These are phyloP conservation scores for Cryptocheilus praepositus DNA, from an alignment of 2,888 invertebrate species.

Conservation along the genomic window DNA sequence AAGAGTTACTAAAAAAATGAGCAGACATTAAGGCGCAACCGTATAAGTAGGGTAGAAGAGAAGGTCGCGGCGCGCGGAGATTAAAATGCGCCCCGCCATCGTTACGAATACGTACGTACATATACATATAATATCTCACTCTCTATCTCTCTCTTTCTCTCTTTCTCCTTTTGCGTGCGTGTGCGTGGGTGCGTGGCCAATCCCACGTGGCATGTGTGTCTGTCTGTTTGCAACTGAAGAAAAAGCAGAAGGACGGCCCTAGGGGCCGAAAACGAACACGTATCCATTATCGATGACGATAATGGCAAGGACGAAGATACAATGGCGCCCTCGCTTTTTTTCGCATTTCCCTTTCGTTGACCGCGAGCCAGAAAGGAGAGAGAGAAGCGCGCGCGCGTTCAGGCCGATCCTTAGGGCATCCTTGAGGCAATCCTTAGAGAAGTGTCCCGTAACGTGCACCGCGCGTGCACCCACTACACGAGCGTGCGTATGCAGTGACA, in stretches of 20 bases:
- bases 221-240: slow-evolving; percentile 9
- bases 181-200: slow-evolving; percentile 14
- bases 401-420: neutral
- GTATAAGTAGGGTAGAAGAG: slow-evolving; percentile 50
- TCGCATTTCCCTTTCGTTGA: neutral
- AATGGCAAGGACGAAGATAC: neutral
- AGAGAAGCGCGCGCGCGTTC: neutral
- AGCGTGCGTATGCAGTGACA: neutral
- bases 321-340: neutral
- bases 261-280: slow-evolving; percentile 4
- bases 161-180: slow-evolving; percentile 44
- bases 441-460: neutral
- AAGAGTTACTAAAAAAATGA: slow-evolving; percentile 55
- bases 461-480: neutral
- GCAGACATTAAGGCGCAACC: slow-evolving; percentile 41
- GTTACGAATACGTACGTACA: slow-evolving; percentile 68
- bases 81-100: slow-evolving; percentile 48
- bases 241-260: neutral
- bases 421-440: neutral
- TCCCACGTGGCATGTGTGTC: slow-evolving; percentile 6
- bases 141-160: slow-evolving; percentile 46
- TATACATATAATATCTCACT: slow-evolving; percentile 59
- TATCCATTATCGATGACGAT: neutral
- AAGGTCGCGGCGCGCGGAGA: slow-evolving; percentile 51
- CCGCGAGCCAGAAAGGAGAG: neutral